phyloP scores from a whole-genome alignment of 1,140 invertebrate genomes.

The Pteromalus puparum region DNA sequence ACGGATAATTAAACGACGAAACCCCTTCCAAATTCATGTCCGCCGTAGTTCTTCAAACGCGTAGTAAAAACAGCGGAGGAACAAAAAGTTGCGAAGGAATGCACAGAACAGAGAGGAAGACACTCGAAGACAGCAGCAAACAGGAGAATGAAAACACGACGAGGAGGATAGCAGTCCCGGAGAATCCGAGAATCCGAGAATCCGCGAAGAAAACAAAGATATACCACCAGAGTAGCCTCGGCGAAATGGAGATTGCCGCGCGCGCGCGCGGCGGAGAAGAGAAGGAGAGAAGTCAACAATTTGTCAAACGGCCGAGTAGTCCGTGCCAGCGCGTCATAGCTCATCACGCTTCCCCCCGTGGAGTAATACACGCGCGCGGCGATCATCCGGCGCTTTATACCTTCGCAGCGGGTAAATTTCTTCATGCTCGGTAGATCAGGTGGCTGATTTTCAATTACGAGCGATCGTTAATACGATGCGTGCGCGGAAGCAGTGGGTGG shows the following conservation, averaged over 20 bases:
- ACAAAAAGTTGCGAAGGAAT: background rate
- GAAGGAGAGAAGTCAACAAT: slow-evolving; percentile 57
- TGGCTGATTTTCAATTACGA: slow-evolving; percentile 26
- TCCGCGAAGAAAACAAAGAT: background rate
- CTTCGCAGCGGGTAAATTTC: slow-evolving; percentile 5
- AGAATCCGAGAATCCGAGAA: background rate
- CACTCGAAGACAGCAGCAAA: background rate
- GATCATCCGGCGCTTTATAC: slow-evolving; percentile 30
- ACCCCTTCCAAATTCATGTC: too few relatives aligned
- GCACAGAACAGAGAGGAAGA: background rate
- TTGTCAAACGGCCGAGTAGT: slow-evolving; percentile 64
- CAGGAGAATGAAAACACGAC: background rate
- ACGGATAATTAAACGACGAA: background rate
- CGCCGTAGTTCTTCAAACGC: too few relatives aligned
- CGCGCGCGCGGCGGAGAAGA: slow-evolving; percentile 28
- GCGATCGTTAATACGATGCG: background rate
- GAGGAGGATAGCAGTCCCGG: background rate
- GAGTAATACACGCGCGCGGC: slow-evolving; percentile 29
- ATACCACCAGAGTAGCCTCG: background rate
- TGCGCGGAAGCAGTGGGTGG: background rate
- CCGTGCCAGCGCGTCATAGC: slow-evolving; percentile 58
- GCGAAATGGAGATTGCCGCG: slow-evolving; percentile 55
- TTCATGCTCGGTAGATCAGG: background rate
- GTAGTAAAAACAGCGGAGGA: background rate
- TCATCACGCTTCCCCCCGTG: slow-evolving; percentile 53